phyloP scores from a whole-genome alignment of 2,888 invertebrate genomes.

The Sericinus montela region DNA sequence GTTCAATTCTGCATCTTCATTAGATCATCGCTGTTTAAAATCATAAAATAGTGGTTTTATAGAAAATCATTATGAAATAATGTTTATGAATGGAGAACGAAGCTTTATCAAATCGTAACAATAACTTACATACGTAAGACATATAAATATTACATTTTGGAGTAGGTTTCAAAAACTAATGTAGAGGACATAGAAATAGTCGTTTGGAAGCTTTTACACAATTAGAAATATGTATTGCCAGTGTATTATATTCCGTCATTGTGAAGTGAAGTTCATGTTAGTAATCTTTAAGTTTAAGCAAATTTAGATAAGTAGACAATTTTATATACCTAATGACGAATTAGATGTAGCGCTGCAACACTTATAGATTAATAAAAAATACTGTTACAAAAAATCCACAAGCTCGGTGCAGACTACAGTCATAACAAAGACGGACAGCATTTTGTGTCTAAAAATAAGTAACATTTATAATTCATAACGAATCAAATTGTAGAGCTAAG shows the following conservation, averaged over 20 bases:
- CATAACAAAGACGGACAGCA: no score
- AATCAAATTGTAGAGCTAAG: no score
- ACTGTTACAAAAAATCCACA: not conserved
- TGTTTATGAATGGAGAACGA: constrained; percentile 33
- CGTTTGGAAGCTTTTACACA: constrained; percentile 77
- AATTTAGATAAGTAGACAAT: constrained; percentile 59
- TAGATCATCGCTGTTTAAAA: no score
- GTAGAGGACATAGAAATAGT: constrained; percentile 62
- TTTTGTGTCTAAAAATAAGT: no score
- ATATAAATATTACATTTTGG: constrained; percentile 36
- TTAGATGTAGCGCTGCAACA: constrained; percentile 35
- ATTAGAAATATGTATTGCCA: constrained; percentile 60
- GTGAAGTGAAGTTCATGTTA: constrained; percentile 55
- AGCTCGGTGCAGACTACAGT: constrained; percentile 8
- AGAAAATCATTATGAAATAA: not conserved
- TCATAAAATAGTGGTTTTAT: no score
- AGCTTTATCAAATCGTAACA: constrained; percentile 69
- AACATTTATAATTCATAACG: not conserved
- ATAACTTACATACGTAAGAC: constrained; percentile 67
- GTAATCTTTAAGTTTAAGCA: constrained; percentile 40
- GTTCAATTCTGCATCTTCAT: no score
- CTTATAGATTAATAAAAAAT: constrained; percentile 23
- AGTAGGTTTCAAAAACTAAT: constrained; percentile 40
- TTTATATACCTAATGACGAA: constrained; percentile 55
- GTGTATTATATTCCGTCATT: constrained; percentile 62